Percentiles rank a stretch among this genome's conserved stretches.
Conservation (phyloP, 2,797 vertebrate species). For the Lophotriccus pileatus region DNA sequence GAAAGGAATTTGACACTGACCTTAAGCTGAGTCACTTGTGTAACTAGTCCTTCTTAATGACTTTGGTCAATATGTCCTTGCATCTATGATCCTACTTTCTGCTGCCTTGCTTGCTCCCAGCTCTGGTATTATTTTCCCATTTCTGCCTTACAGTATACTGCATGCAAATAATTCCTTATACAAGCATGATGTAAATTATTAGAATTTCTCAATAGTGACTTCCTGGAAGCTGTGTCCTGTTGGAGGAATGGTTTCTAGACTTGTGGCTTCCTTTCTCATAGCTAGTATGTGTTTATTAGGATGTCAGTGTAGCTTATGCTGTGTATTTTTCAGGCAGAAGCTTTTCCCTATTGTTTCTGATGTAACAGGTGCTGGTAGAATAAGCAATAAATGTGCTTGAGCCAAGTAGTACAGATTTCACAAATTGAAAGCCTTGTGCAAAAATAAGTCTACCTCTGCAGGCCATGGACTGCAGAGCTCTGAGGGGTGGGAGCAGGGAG, state of each 20-base stretch:
- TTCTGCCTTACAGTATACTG: background rate
- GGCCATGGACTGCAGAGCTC: background rate
- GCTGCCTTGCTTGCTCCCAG: background rate
- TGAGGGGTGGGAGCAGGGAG: background rate
- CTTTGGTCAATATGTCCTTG: background rate
- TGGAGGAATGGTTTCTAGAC: background rate
- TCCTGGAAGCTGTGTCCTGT: background rate
- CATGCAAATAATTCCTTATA: background rate
- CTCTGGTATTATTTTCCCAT: background rate
- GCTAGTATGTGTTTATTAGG: background rate
- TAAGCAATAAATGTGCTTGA: background rate
- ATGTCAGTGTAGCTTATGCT: background rate
- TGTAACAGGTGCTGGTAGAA: background rate
- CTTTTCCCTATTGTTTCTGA: background rate
- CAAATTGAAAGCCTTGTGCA: background rate
- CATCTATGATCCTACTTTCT: background rate
- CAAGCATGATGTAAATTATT: background rate
- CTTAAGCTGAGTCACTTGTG: background rate
- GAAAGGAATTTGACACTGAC: slow-evolving; percentile 7
- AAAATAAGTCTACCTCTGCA: rapidly evolving
- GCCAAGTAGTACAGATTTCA: background rate
- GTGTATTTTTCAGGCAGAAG: background rate
- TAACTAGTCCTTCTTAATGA: background rate
- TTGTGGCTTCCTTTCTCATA: background rate
- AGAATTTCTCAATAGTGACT: background rate